Evolutionary conservation across 2,113 vertebrate genomes (phyloP).

Genomic region (Aphyosemion australe): DNA sequence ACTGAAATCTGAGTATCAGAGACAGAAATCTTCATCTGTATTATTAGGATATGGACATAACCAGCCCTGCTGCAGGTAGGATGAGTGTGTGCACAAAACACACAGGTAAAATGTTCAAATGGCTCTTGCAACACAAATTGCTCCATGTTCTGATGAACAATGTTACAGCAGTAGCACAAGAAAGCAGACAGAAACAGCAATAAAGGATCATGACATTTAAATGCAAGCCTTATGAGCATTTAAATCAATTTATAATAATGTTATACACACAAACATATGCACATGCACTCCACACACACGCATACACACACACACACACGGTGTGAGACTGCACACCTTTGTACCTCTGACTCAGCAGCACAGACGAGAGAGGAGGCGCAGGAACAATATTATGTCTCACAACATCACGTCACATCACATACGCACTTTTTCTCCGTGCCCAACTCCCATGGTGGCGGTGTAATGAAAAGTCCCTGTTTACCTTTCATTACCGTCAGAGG

Average conservation of each 20-base stretch:
- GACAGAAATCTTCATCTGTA: too few relatives aligned
- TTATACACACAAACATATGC: constrained; percentile 15
- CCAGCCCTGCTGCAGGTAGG: neutral
- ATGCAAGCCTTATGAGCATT: constrained; percentile 1
- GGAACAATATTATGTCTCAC: constrained; percentile 83
- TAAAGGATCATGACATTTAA: constrained; percentile 10
- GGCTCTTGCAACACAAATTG: constrained; percentile 2
- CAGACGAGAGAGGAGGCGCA: constrained; percentile 62
- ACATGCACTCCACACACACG: neutral
- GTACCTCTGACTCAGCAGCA: constrained; percentile 77
- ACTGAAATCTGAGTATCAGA: neutral
- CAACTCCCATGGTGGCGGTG: constrained; percentile 64
- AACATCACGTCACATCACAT: constrained; percentile 65
- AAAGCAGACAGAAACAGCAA: too few relatives aligned
- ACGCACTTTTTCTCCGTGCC: constrained; percentile 37
- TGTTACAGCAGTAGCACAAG: neutral
- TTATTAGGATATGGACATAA: neutral
- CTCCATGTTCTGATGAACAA: neutral
- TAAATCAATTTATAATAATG: constrained; percentile 12
- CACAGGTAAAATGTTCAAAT: neutral
- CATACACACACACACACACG: constrained; percentile 13
- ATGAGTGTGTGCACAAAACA: constrained; percentile 6
- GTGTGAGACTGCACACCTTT: constrained; percentile 40
- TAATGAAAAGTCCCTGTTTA: constrained; percentile 79
- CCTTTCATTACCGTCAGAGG: constrained; percentile 77